phyloP scores from a whole-genome alignment of 64 coral and sea anemone species.

The Actinia tenebrosa region DNA sequence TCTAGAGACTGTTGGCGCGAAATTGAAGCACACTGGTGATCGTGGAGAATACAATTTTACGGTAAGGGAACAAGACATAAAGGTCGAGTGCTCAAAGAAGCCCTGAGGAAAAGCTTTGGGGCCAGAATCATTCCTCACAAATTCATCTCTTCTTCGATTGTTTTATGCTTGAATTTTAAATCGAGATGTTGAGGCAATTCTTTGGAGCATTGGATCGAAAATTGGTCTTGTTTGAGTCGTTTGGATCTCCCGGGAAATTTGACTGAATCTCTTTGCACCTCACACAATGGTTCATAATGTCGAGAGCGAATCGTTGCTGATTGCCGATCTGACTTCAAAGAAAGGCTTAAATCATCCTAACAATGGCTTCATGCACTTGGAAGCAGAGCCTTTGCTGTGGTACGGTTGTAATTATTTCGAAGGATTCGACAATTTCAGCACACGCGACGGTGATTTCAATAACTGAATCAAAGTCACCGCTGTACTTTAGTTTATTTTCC shows the following conservation, averaged over 20 bases:
- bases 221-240: slow-evolving; percentile 23
- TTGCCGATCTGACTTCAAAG: slow-evolving; percentile 16
- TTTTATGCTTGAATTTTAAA: background rate
- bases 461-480: slow-evolving; percentile 16
- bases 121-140: background rate
- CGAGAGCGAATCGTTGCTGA: slow-evolving; percentile 12
- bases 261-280: slow-evolving; percentile 29
- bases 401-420: background rate
- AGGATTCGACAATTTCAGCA: slow-evolving; percentile 1
- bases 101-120: slow-evolving; percentile 9
- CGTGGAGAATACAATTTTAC: slow-evolving; percentile 17
- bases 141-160: background rate
- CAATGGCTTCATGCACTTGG: slow-evolving; percentile 13
- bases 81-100: slow-evolving; percentile 25
- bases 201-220: background rate
- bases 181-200: background rate
- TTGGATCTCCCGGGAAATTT: slow-evolving; percentile 63
- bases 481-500: slow-evolving; percentile 11
- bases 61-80: slow-evolving; percentile 7
- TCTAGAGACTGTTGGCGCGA: slow-evolving; percentile 19
- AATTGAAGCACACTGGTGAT: background rate
- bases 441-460: background rate
- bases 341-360: slow-evolving; percentile 10
- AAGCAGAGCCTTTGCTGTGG: background rate
- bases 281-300: slow-evolving; percentile 22